phyloP scores from a whole-genome alignment of 2,113 vertebrate species.

The Lepus americanus region DNA sequence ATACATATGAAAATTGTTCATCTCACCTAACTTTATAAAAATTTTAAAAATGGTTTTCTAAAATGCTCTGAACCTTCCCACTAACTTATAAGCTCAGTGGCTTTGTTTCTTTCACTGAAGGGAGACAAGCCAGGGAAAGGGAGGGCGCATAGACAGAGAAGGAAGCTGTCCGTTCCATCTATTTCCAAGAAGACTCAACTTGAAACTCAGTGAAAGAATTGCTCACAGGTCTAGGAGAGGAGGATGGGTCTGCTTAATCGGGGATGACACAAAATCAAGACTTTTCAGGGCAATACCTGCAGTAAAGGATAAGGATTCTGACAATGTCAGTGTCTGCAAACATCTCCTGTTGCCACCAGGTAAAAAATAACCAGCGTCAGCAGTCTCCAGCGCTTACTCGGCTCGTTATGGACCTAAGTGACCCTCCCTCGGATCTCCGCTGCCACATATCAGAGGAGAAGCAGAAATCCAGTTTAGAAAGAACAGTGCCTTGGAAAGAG shows the following conservation, averaged over 20 bases:
- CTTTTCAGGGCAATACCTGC: conserved; percentile 85
- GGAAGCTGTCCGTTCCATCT: conserved; percentile 34
- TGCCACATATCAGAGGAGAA: conserved; percentile 66
- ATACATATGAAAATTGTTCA: no score
- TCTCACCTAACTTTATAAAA: no score
- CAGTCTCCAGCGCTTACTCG: conserved; percentile 78
- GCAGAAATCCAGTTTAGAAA: conserved; percentile 17
- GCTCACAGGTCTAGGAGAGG: conserved; percentile 63
- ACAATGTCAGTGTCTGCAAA: conserved; percentile 88
- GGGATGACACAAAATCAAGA: conserved; percentile 89
- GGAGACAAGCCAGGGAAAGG: neutral
- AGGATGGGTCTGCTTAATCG: conserved; percentile 82
- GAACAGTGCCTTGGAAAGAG: neutral
- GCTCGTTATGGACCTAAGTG: conserved; percentile 63
- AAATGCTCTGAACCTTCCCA: neutral
- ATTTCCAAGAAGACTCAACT: conserved; percentile 76
- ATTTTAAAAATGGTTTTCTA: neutral
- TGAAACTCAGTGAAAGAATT: conserved; percentile 68
- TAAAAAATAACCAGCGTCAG: conserved; percentile 84
- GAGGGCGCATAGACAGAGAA: conserved; percentile 31
- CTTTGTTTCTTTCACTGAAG: conserved; percentile 61
- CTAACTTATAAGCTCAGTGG: neutral
- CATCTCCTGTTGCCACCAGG: conserved; percentile 85
- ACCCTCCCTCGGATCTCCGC: conserved; percentile 60
- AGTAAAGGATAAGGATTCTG: conserved; percentile 85